Conservation (phyloP, 2,797 vertebrate genomes). For the Sarcoramphus papa region DNA sequence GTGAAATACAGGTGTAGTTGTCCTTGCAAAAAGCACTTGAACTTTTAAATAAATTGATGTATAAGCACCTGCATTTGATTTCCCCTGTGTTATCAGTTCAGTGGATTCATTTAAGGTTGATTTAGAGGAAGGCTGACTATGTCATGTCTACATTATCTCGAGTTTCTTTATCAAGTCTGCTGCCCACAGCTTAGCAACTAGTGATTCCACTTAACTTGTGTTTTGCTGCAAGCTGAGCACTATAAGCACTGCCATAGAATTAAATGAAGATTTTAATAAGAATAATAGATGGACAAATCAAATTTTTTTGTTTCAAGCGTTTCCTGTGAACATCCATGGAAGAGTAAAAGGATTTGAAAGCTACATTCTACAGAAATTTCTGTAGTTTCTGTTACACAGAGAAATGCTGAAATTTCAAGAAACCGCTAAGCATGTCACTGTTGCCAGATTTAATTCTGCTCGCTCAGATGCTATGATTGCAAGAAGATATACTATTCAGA, state of each 20-base stretch:
- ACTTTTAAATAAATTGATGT: neutral
- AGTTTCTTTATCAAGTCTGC: neutral
- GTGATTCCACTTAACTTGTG: neutral
- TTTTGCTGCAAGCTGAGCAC: neutral
- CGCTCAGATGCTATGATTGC: constrained; percentile 64
- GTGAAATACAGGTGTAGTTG: neutral
- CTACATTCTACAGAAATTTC: neutral
- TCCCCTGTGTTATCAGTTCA: neutral
- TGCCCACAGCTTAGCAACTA: neutral
- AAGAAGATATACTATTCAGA: constrained; percentile 73
- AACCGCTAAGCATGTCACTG: constrained; percentile 31
- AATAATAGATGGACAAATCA: neutral
- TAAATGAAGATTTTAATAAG: neutral
- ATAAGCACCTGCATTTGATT: neutral
- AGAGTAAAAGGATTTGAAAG: constrained; percentile 2
- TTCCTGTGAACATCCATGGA: neutral
- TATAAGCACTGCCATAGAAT: neutral
- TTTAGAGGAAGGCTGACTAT: neutral
- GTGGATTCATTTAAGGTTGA: neutral
- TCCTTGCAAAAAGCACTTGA: neutral
- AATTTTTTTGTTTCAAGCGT: neutral
- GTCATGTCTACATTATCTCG: neutral
- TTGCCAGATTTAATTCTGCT: constrained; percentile 19
- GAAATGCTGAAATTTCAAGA: constrained; percentile 77
- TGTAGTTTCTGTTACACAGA: neutral